These are phyloP conservation scores for Pharmacophagus antenor DNA, from an alignment of 2,888 invertebrate species.

Conservation along the genomic window DNA sequence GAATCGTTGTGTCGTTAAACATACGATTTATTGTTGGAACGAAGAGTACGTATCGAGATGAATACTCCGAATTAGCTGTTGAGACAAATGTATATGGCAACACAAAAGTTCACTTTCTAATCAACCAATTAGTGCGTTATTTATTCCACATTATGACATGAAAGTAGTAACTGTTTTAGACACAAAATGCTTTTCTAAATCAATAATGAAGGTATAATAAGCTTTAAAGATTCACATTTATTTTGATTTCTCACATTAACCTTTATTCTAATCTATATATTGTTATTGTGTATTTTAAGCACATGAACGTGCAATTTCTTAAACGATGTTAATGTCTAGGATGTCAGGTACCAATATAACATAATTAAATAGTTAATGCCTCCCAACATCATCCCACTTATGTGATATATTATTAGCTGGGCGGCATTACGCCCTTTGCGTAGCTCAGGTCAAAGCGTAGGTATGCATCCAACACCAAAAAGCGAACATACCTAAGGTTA, in stretches of 20 bases:
- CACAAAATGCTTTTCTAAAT: slow-evolving; percentile 2
- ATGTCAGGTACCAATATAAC: slow-evolving; percentile 18
- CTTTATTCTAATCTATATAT: background rate
- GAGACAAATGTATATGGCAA: slow-evolving; percentile 37
- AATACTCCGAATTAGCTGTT: slow-evolving; percentile 47
- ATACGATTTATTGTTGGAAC: slow-evolving; percentile 74
- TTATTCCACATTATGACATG: slow-evolving; percentile 9
- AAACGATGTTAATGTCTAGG: slow-evolving; percentile 5
- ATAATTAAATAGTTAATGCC: slow-evolving; percentile 28
- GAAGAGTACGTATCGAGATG: slow-evolving; percentile 57
- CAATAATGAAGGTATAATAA: background rate
- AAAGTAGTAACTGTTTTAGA: slow-evolving; percentile 1
- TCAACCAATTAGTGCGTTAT: slow-evolving; percentile 29
- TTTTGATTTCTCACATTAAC: background rate
- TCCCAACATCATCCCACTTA: slow-evolving; percentile 22
- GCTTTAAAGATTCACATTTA: no score
- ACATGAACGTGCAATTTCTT: background rate
- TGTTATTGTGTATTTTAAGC: no score
- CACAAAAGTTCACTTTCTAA: slow-evolving; percentile 53
- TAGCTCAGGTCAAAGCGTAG: slow-evolving; percentile 23
- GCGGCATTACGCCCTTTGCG: slow-evolving; percentile 21
- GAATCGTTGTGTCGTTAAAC: slow-evolving; percentile 75
- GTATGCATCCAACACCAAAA: slow-evolving; percentile 26
- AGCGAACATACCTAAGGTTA: slow-evolving; percentile 40
- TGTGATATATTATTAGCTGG: slow-evolving; percentile 18